phyloP scores from a whole-genome alignment of 2,888 invertebrate genomes.

The Perizoma flavofasciatum region DNA sequence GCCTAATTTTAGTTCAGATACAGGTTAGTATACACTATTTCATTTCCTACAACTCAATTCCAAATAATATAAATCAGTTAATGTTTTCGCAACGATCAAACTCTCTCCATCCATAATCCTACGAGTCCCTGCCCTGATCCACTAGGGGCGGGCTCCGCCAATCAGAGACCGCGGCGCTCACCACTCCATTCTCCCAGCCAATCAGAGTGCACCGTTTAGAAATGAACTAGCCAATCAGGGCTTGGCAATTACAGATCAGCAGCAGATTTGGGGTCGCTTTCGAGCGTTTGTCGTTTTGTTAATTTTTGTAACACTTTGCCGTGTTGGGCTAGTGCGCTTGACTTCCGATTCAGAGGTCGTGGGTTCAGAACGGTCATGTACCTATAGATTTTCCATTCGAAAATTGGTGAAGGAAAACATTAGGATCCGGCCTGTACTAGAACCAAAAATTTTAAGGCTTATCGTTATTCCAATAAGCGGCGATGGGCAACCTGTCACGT shows the following conservation, averaged over 20 bases:
- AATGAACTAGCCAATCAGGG: conserved; percentile 61
- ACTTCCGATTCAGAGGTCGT: too few relatives aligned
- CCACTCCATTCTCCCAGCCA: conserved; percentile 46
- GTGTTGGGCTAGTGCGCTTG: not conserved
- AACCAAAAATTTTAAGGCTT: too few relatives aligned
- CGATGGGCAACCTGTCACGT: too few relatives aligned
- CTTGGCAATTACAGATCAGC: conserved; percentile 71
- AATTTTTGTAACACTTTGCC: conserved; percentile 2
- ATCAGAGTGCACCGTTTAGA: conserved; percentile 51
- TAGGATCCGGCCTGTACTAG: too few relatives aligned
- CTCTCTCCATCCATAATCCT: conserved; percentile 36
- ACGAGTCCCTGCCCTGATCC: conserved; percentile 64
- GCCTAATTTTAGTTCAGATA: too few relatives aligned
- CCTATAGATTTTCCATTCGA: too few relatives aligned
- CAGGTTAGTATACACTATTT: too few relatives aligned
- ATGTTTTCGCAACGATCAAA: conserved; percentile 14
- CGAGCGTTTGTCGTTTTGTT: conserved; percentile 60
- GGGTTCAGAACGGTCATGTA: too few relatives aligned
- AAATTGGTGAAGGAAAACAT: too few relatives aligned
- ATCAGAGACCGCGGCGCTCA: conserved; percentile 42
- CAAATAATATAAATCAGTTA: conserved; percentile 29
- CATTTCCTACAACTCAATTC: not conserved
- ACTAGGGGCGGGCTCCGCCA: conserved; percentile 54
- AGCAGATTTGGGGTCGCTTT: conserved; percentile 76
- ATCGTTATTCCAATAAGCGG: too few relatives aligned